These are phyloP conservation scores for Sipunculus nudus DNA, from an alignment of 2,888 invertebrate species.

Conservation along the genomic window DNA sequence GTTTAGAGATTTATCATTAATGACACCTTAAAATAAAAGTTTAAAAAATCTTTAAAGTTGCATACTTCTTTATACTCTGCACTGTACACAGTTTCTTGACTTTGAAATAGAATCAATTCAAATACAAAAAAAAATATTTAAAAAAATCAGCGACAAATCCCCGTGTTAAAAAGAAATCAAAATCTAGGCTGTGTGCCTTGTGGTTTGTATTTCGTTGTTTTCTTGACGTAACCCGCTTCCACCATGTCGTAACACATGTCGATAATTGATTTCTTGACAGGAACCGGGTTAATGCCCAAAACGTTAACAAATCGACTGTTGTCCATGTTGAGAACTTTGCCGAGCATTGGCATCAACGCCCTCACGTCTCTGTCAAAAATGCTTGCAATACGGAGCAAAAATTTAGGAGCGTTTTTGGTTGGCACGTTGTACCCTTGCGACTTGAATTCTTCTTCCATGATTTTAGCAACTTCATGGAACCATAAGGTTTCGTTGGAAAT, in stretches of 20 bases:
- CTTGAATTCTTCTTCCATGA: conserved; percentile 68
- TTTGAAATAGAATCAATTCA: too few species aligned
- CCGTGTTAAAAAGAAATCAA: too few species aligned
- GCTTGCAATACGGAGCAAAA: conserved; percentile 2
- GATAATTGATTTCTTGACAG: conserved; percentile 66
- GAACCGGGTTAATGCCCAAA: conserved; percentile 67
- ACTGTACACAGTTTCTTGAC: too few species aligned
- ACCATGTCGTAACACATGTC: conserved; percentile 70
- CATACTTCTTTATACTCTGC: too few species aligned
- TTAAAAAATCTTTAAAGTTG: too few species aligned
- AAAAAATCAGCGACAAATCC: too few species aligned
- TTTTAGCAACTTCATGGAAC: conserved; percentile 68
- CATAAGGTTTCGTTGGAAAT: conserved; percentile 65
- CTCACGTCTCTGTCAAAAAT: conserved; percentile 47
- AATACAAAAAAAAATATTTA: too few species aligned
- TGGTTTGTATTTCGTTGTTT: conserved; percentile 54
- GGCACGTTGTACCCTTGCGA: conserved; percentile 60
- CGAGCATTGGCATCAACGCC: conserved; percentile 65
- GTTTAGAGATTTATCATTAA: too few species aligned
- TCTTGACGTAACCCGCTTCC: conserved; percentile 68
- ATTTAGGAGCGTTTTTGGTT: not conserved
- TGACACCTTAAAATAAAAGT: too few species aligned
- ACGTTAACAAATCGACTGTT: conserved; percentile 67
- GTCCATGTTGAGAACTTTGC: conserved; percentile 57
- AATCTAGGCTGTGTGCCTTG: too few species aligned